A percentile compares a stretch with the other conserved stretches of the same genome.
phyloP scores from a whole-genome alignment of 1,140 invertebrate genomes.

The Trachymyrmex septentrionalis region DNA sequence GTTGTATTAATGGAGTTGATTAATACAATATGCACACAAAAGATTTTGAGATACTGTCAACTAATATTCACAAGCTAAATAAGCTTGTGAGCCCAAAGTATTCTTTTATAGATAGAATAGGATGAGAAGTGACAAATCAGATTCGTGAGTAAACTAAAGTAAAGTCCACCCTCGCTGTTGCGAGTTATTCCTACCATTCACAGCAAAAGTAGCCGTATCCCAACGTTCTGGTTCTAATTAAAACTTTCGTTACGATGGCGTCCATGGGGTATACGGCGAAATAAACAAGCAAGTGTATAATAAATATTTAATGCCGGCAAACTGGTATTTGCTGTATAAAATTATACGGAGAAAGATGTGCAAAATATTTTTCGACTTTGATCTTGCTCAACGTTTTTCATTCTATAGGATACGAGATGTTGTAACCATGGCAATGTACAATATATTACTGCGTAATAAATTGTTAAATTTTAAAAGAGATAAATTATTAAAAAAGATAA shows the following conservation, averaged over 20 bases:
- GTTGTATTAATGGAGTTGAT: slow-evolving; percentile 8
- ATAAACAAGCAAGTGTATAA: slow-evolving; percentile 21
- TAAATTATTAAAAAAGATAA: background rate
- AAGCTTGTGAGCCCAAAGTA: background rate
- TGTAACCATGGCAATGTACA: background rate
- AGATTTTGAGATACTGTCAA: background rate
- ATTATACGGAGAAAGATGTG: background rate
- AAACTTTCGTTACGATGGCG: slow-evolving; percentile 27
- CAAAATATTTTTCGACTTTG: background rate
- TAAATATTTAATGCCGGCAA: slow-evolving; percentile 30
- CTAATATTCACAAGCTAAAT: background rate
- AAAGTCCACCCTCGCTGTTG: background rate
- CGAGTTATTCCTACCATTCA: background rate
- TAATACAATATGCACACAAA: background rate
- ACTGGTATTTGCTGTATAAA: background rate
- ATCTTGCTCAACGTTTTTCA: background rate
- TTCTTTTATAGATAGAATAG: background rate
- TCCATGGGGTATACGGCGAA: no score
- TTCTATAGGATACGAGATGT: background rate
- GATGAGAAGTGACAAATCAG: slow-evolving; percentile 40
- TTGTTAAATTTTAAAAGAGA: background rate
- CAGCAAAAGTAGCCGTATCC: background rate
- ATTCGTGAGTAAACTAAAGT: background rate
- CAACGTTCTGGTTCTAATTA: slow-evolving; percentile 26
- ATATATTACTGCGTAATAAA: no score